A percentile compares a stretch with the other conserved stretches of the same genome.
Conservation (phyloP, 30 jellyfish, hydroid and myxozoan genomes). For the Chrysaora quinquecirrha region DNA sequence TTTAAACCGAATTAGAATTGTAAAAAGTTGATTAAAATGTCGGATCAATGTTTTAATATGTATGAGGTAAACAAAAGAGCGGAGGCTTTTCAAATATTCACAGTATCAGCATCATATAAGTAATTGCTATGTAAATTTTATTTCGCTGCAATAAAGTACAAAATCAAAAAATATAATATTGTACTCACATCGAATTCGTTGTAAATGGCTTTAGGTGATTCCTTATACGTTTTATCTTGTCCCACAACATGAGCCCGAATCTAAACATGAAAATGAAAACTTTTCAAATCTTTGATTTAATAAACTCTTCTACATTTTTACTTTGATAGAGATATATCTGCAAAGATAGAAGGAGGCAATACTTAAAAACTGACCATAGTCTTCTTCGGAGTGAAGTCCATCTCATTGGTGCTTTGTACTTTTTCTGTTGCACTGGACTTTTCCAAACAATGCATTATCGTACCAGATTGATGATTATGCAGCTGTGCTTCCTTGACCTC, state of each 20-base stretch:
- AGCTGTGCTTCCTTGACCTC: background rate
- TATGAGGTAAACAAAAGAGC: too few relatives aligned
- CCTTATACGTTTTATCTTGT: background rate
- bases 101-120: too few relatives aligned
- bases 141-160: too few relatives aligned
- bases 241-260: background rate
- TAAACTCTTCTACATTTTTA: background rate
- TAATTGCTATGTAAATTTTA: too few relatives aligned
- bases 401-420: background rate
- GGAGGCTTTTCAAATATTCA: too few relatives aligned
- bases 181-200: conserved; percentile 56
- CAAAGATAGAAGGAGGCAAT: too few relatives aligned
- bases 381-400: background rate
- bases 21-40: too few relatives aligned
- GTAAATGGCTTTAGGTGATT: conserved; percentile 39
- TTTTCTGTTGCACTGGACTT: background rate
- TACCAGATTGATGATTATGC: too few relatives aligned
- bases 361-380: background rate
- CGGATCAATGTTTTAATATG: too few relatives aligned
- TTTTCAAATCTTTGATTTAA: background rate
- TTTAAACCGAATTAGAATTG: too few relatives aligned
- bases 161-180: too few relatives aligned
- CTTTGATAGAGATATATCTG: too few relatives aligned
- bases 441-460: background rate
- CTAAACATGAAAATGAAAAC: background rate